Base-by-base conservation (phyloP, 2,113 vertebrate genomes). In the Hippopotamus amphibius region DNA sequence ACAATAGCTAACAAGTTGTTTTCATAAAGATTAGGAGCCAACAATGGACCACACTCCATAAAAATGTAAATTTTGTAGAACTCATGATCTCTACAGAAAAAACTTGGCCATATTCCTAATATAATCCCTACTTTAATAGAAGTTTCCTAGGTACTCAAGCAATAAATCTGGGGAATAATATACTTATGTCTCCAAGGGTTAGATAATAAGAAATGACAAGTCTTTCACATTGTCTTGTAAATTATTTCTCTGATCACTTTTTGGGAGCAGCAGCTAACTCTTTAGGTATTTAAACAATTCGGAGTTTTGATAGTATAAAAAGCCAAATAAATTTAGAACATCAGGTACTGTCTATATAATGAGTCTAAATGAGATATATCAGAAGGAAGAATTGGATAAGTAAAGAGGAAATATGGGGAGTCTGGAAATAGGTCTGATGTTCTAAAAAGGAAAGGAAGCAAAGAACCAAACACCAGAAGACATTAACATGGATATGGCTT, bases 231-330 rank as follows among this genome's bases (percentile, higher is more conserved):
- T 1, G 10, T 37, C 68, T 55, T 76, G 13, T 61, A 72, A 43
- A 82, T 76, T 30, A 43, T 63, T 63, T 91, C 71, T 92, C 76
- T 63, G n/a, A 83, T 12, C 46, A 88, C 84, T 66, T 80, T 95
- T 66, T 63, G 55, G 16, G 22, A 84, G 14, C 2, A 57, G 5
- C 3, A 88, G 24, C 26, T 95, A 69, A 76, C 41, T 41, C 17
- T 77, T 79, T 79, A 84, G 15, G 4, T 66, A 50, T 53, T 74
- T 74, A 83, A 41, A 26, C 33, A 92, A 66, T 3, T 61, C 7
- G 3, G 57, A 88, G 12, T 84, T 94, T 53, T n/a, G 15, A 66
- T 72, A 63, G 53, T 21, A 46, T 76, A 37, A 90, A 93, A 90
- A 30, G 7, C 0, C 5, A 46, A 63, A 71, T 84, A 95, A 71